phyloP scores from a whole-genome alignment of 64 coral and sea anemone species.

The Montipora foliosa region DNA sequence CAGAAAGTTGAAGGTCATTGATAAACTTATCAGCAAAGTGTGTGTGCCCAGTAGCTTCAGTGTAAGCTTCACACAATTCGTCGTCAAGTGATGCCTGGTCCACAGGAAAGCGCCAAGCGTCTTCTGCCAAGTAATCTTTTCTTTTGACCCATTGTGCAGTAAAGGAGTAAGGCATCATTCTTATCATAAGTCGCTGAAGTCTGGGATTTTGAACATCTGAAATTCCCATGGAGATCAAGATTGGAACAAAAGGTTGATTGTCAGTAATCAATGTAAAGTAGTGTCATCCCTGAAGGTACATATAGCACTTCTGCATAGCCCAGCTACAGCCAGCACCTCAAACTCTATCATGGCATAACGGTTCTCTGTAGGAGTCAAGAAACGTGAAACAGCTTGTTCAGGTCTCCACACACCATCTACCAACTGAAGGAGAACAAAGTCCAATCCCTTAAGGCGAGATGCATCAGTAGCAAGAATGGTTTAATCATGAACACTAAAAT shows the following conservation, averaged over 20 bases:
- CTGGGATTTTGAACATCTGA: slow-evolving; percentile 14
- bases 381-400: too few species aligned
- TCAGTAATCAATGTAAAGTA: slow-evolving; percentile 15
- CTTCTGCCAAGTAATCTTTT: slow-evolving; percentile 21
- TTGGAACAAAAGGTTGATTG: slow-evolving; percentile 30
- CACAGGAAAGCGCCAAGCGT: slow-evolving; percentile 55
- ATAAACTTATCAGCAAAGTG: slow-evolving; percentile 44
- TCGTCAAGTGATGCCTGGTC: neutral
- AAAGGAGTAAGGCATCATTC: slow-evolving; percentile 5
- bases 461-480: neutral
- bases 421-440: too few species aligned
- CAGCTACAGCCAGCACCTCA: neutral
- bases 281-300: slow-evolving; percentile 8
- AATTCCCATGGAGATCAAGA: slow-evolving; percentile 19
- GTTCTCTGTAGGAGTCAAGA: too few species aligned
- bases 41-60: slow-evolving; percentile 13
- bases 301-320: slow-evolving; percentile 26
- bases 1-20: neutral
- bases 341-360: neutral
- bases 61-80: too few species aligned
- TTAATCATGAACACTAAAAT: neutral
- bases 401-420: too few species aligned
- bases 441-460: too few species aligned
- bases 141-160: slow-evolving; percentile 39
- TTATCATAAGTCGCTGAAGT: neutral